These are phyloP conservation scores for Cassiopea andromeda DNA, from an alignment of 30 jellyfish, hydroid and myxozoan species.

Conservation along the genomic window DNA sequence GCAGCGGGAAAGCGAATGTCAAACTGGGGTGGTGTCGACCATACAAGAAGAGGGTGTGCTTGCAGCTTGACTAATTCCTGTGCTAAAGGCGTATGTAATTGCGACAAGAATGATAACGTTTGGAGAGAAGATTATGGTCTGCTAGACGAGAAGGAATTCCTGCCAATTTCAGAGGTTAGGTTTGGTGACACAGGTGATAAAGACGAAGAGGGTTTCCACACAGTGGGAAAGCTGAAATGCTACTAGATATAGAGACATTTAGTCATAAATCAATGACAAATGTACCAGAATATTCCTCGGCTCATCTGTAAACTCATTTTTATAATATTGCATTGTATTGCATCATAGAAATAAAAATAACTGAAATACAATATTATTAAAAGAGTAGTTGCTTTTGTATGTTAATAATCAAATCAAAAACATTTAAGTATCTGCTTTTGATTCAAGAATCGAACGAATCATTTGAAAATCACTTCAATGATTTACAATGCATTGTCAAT, in stretches of 20 bases:
- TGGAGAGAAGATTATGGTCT: conserved; percentile 47
- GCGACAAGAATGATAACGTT: conserved; percentile 12
- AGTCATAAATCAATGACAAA: neutral
- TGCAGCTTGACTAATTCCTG: neutral
- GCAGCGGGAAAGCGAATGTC: conserved; percentile 19
- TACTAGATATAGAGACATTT: neutral
- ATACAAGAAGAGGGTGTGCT: conserved; percentile 24
- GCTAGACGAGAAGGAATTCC: conserved; percentile 8
- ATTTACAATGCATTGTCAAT: no score
- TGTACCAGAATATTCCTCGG: no score
- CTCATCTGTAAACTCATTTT: no score
- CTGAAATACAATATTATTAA: no score
- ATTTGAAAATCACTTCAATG: no score
- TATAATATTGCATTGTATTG: no score
- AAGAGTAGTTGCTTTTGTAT: no score
- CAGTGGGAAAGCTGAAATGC: conserved; percentile 33
- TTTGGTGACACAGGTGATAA: conserved; percentile 45
- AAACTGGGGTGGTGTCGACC: conserved; percentile 58
- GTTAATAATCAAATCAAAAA: no score
- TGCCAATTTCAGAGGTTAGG: conserved; percentile 35
- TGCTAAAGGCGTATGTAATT: conserved; percentile 6
- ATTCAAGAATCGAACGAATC: no score
- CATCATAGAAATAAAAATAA: no score
- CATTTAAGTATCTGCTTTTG: no score
- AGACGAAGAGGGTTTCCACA: conserved; percentile 24